A percentile compares a stretch with the other conserved stretches of the same genome.
These are phyloP conservation scores for Bombus difficillimus DNA, from an alignment of 1,140 invertebrate species.

Conservation along the genomic window DNA sequence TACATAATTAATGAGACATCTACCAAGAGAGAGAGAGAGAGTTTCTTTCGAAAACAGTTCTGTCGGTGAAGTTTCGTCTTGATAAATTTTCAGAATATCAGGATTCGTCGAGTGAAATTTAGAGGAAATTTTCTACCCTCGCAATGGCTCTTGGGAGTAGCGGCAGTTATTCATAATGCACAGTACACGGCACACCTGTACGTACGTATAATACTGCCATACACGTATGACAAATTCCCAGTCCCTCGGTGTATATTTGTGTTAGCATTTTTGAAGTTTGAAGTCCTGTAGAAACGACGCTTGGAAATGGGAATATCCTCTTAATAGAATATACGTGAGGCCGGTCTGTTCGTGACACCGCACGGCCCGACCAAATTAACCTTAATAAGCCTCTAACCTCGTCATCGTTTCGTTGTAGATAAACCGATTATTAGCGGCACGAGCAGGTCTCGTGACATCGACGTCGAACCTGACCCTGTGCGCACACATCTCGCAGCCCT, in stretches of 20 bases:
- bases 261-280: neutral
- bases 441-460: constrained; percentile 55
- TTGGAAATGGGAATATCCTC: neutral
- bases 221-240: too few relatives aligned
- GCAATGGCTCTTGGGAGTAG: too few relatives aligned
- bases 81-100: neutral
- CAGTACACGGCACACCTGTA: too few relatives aligned
- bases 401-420: constrained; percentile 52
- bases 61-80: neutral
- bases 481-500: neutral
- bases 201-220: too few relatives aligned
- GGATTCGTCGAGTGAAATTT: neutral
- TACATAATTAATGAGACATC: constrained; percentile 33
- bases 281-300: neutral
- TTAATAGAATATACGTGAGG: constrained; percentile 14
- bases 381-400: constrained; percentile 55
- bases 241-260: neutral
- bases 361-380: constrained; percentile 39
- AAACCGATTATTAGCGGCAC: constrained; percentile 65
- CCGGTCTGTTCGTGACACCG: constrained; percentile 31
- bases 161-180: too few relatives aligned
- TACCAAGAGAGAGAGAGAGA: neutral
- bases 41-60: neutral
- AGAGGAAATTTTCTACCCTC: too few relatives aligned
- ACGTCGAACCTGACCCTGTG: constrained; percentile 58